Evolutionary conservation across 2,888 invertebrate genomes (phyloP), one percentile per base, ranked within the genome.

Genomic region (Conistra vaccinii): DNA sequence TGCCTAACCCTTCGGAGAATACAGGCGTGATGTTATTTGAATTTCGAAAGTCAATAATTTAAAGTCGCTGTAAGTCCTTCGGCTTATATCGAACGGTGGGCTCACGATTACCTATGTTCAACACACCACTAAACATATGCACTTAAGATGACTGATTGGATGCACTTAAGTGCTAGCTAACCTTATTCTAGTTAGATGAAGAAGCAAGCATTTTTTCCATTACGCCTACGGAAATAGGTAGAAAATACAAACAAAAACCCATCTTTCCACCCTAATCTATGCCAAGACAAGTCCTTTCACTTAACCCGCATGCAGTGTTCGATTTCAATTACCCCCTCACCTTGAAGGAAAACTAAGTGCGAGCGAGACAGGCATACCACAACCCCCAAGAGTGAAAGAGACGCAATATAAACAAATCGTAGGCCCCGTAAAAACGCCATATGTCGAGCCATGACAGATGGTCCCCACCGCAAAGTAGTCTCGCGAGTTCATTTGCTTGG

Each of bases 231-330:
- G 3, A 65, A 66, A 51, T 79, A 69, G 53, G 61, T 42, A 66
- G 39, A 77, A 66, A 67, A 53, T 23, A 45, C 29, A 6, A 68
- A 53, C 14, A 58, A 39, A 66, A 23, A n/a, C 55, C 10, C 23
- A 69, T 86, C 80, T 68, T 68, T 73, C 6, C 10, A 48, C 39
- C 63, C 78, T 93, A 90, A 87, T 94, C 94, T 93, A 87, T 94
- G 93, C 55, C 88, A 89, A 89, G 90, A 84, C 89, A 90, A 91
- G 92, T 93, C 94, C 95, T 95, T 96, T 95, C 95, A 94, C 95
- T 95, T 92, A 90, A 90, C 95, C 95, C 95, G 95, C 95, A 95
- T 96, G 93, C 91, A 94, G 94, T 94, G 93, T 95, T 93, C 94
- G 92, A 93, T 95, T 95, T 95, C 95, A 95, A 95, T 95, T 94